These are phyloP conservation scores for Trichopoda pennipes DNA, from an alignment of 2,888 invertebrate species.

Conservation along the genomic window DNA sequence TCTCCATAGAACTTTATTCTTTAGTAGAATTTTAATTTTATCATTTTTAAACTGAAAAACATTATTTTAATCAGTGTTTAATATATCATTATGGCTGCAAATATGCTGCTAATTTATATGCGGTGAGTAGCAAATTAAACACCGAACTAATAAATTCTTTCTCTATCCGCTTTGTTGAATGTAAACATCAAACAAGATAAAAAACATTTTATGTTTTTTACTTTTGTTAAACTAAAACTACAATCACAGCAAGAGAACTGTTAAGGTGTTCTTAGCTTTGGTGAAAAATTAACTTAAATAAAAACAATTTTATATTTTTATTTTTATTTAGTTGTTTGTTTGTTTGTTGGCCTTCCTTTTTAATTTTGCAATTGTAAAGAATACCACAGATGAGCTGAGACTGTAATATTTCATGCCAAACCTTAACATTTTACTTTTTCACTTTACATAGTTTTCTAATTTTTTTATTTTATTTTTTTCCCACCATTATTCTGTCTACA, in stretches of 20 bases:
- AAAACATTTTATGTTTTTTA: background rate
- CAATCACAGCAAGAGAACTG: conserved; percentile 43
- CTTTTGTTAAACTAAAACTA: conserved; percentile 15
- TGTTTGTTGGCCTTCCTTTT: background rate
- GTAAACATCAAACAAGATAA: conserved; percentile 9
- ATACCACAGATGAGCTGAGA: conserved; percentile 61
- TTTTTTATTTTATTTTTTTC: background rate
- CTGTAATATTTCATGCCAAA: conserved; percentile 67
- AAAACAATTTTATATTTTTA: conserved; percentile 41
- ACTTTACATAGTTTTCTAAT: background rate
- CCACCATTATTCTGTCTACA: conserved; percentile 6
- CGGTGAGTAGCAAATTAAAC: conserved; percentile 24
- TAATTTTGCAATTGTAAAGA: conserved; percentile 49
- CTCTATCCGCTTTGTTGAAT: conserved; percentile 1
- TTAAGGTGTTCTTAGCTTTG: conserved; percentile 37
- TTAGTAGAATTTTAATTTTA: too few species aligned
- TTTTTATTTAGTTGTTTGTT: conserved; percentile 16
- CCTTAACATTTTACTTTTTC: conserved; percentile 65
- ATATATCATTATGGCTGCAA: background rate
- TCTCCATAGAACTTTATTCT: too few species aligned
- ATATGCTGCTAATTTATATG: background rate
- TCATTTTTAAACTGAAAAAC: background rate
- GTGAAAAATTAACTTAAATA: conserved; percentile 59
- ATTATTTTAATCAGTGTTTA: too few species aligned
- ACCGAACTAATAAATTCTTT: conserved; percentile 24